phyloP scores from a whole-genome alignment of 2,113 vertebrate genomes.

The Mustelus asterias region DNA sequence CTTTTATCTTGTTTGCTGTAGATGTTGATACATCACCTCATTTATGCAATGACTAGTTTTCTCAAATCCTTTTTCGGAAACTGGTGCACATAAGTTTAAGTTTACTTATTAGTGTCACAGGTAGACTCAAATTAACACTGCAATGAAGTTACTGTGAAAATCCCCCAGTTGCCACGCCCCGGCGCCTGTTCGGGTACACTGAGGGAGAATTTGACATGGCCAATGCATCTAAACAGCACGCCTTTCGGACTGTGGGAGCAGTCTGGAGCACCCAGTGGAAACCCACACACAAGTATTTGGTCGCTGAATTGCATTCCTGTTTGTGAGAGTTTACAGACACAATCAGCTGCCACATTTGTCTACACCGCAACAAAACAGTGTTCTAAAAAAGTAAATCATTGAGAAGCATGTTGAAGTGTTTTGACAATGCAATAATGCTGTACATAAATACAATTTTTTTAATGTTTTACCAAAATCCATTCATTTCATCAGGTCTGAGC shows the following conservation, averaged over 20 bases:
- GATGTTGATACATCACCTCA: neutral
- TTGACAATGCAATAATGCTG: neutral
- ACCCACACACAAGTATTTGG: neutral
- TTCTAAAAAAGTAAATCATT: neutral
- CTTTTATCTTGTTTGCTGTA: neutral
- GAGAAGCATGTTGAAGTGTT: neutral
- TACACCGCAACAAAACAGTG: neutral
- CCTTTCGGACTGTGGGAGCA: too few relatives aligned
- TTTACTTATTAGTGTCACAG: too few relatives aligned
- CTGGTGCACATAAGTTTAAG: neutral
- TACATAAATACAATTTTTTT: slow-evolving; percentile 3
- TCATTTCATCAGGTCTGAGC: neutral
- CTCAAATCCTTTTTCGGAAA: neutral
- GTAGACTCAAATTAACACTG: too few relatives aligned
- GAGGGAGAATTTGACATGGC: too few relatives aligned
- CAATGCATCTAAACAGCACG: too few relatives aligned
- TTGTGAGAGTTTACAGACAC: neutral
- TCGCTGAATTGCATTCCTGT: neutral
- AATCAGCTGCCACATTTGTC: neutral
- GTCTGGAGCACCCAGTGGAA: too few relatives aligned
- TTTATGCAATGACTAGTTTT: neutral
- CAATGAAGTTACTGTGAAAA: too few relatives aligned
- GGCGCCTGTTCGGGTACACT: too few relatives aligned
- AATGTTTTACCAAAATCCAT: neutral
- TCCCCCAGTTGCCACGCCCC: too few relatives aligned